A percentile compares a stretch with the other conserved stretches of the same genome.
Evolutionary conservation across 2,888 invertebrate species (phyloP).

Genomic region (Tridacna gigas): DNA sequence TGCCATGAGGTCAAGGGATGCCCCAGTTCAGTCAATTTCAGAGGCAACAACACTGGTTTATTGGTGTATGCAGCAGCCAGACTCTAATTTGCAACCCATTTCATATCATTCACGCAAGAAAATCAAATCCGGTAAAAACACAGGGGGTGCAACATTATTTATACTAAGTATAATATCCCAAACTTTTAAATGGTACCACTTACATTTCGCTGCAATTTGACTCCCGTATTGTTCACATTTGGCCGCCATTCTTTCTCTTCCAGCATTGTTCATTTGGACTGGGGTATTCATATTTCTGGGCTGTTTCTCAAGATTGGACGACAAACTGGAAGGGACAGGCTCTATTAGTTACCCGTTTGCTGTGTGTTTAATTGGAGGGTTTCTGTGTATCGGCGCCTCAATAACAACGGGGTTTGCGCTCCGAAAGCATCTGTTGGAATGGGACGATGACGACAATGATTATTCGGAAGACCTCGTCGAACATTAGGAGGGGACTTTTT

Average conservation of each 20-base stretch:
- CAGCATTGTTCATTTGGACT: conserved; percentile 54
- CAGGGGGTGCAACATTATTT: too few species aligned
- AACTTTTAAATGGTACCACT: too few species aligned
- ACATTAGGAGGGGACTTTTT: background rate
- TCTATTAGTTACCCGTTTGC: conserved; percentile 42
- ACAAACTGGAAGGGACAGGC: conserved; percentile 35
- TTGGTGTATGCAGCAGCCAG: too few species aligned
- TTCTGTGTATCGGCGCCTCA: conserved; percentile 45
- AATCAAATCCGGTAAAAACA: too few species aligned
- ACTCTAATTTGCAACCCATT: too few species aligned
- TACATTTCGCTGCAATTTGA: too few species aligned
- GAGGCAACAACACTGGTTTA: too few species aligned
- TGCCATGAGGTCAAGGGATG: too few species aligned
- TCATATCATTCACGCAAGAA: too few species aligned
- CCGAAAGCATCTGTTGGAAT: conserved; percentile 55
- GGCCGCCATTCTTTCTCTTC: conserved; percentile 15
- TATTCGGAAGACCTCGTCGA: conserved; percentile 13
- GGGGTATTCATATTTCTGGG: conserved; percentile 59
- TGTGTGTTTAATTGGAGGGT: conserved; percentile 40
- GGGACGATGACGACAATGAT: conserved; percentile 50
- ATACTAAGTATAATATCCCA: too few species aligned
- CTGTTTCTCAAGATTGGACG: conserved; percentile 37
- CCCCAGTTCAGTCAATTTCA: too few species aligned
- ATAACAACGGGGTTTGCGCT: conserved; percentile 51
- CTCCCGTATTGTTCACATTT: too few species aligned